A percentile compares a stretch with the other conserved stretches of the same genome.
Conservation (phyloP, 2,113 vertebrate species). For the Prionailurus bengalensis region DNA sequence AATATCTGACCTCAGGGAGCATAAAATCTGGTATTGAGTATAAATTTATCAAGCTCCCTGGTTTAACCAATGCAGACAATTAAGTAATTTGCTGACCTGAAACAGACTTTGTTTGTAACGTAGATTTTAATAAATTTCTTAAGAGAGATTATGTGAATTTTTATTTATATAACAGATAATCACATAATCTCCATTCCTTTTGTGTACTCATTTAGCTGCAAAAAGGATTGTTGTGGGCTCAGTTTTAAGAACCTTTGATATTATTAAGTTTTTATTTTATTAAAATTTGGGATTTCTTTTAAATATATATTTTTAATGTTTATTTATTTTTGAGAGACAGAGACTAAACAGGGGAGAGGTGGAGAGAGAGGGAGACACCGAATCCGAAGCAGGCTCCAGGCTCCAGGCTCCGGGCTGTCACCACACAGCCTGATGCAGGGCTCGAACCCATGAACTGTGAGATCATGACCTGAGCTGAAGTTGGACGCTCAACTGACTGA, state of each 20-base stretch:
- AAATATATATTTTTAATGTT: too few species aligned
- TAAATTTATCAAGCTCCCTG: slow-evolving; percentile 11
- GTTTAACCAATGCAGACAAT: not conserved
- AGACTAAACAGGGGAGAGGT: too few species aligned
- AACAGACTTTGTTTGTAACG: slow-evolving; percentile 10
- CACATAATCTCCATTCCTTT: not conserved
- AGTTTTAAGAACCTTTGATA: slow-evolving; percentile 40
- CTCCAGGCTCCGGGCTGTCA: too few species aligned
- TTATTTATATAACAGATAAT: slow-evolving; percentile 31
- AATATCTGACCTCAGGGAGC: slow-evolving; percentile 10
- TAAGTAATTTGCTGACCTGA: slow-evolving; percentile 44
- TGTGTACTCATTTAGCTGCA: not conserved
- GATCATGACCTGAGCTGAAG: too few species aligned
- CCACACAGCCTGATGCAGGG: too few species aligned
- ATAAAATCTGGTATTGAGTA: slow-evolving; percentile 30
- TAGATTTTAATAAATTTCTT: slow-evolving; percentile 41
- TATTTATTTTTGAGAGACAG: too few species aligned
- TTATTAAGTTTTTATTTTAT: not conserved
- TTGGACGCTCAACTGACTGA: too few species aligned
- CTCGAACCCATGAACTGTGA: too few species aligned
- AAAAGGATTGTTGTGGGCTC: slow-evolving; percentile 19
- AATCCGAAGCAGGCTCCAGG: too few species aligned
- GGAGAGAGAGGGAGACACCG: too few species aligned
- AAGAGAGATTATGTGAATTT: not conserved
- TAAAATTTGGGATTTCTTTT: slow-evolving; percentile 14